Base-by-base conservation (phyloP, 2,888 invertebrate genomes). In the Apocheima hispidaria region DNA sequence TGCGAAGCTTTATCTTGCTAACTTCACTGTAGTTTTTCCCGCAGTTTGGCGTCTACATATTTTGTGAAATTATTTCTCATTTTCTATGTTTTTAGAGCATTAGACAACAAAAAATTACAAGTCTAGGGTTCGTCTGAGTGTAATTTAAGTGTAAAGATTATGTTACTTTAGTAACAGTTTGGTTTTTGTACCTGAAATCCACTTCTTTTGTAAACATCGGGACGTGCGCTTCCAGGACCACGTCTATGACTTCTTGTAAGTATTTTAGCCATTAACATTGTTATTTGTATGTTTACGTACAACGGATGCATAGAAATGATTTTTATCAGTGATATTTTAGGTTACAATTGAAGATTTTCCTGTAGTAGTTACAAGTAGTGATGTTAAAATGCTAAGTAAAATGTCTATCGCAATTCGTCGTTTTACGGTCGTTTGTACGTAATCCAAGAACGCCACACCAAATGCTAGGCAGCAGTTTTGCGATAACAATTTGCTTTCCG, bases 231-330 rank as follows among this genome's bases (percentile, higher is more conserved):
- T 84, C 78, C 84, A 82, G 90, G 84, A 89, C 90, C 92, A 92
- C 92, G 92, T 92, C 92, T 92, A 92, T 92, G 92, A 90, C 82
- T 91, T 90, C 86, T 88, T 86, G 92, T 92, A 86, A 83, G 92
- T 92, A 89, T 92, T 85, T 80, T 84, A 82, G 81, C 81, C 83
- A 82, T 86, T 87, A 81, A 73, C 75, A 72, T 70, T 79, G 72
- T 74, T 78, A 77, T 68, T 71, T 74, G 65, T 72, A 61, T 77
- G 74, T 81, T 81, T 81, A 71, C 64, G 68, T 71, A 66, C 63
- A 69, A 74, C 72, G 69, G 68, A 61, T 65, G 60, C 72, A 60
- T 60, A 68, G 68, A 72, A 73, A 72, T 52, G 41, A 35, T 74
- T 54, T 77, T 72, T 72, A 74, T 78, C 71, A 65, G 60, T 73